Evolutionary conservation across 2,888 invertebrate genomes (phyloP).

Genomic region (Syrista parreyssii): DNA sequence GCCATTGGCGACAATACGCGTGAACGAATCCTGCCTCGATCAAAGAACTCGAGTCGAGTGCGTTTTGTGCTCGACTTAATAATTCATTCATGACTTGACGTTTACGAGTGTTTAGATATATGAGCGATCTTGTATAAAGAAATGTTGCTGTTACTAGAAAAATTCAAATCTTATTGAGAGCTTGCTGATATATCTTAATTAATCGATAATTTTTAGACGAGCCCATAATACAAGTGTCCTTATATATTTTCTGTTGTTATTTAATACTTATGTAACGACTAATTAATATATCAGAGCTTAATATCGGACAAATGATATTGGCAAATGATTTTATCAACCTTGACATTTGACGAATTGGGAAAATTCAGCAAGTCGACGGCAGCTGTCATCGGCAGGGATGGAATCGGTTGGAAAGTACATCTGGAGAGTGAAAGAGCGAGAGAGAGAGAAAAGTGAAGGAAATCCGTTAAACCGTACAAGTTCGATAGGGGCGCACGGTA

Average conservation of each 20-base stretch:
- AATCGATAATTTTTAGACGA: background rate
- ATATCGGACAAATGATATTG: too few species aligned
- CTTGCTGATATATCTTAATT: background rate
- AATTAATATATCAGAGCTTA: too few species aligned
- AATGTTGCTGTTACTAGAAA: too few species aligned
- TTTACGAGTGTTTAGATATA: too few species aligned
- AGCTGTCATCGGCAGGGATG: conserved; percentile 37
- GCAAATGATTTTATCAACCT: background rate
- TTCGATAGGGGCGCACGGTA: background rate
- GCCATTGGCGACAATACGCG: too few species aligned
- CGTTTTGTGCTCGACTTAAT: too few species aligned
- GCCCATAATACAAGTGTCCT: too few species aligned
- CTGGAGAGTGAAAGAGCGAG: conserved; percentile 8
- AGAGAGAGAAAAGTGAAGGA: conserved; percentile 2
- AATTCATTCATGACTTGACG: too few species aligned
- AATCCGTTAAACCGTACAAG: background rate
- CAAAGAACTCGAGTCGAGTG: too few species aligned
- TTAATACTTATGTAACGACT: too few species aligned
- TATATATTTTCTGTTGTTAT: too few species aligned
- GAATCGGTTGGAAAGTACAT: conserved; percentile 24
- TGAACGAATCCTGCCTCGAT: too few species aligned
- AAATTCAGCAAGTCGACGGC: conserved; percentile 32
- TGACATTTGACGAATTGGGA: conserved; percentile 23
- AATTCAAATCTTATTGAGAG: background rate
- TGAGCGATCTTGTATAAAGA: background rate